Evolutionary conservation across 2,888 invertebrate genomes (phyloP).

Genomic region (Fabriciana adippe): DNA sequence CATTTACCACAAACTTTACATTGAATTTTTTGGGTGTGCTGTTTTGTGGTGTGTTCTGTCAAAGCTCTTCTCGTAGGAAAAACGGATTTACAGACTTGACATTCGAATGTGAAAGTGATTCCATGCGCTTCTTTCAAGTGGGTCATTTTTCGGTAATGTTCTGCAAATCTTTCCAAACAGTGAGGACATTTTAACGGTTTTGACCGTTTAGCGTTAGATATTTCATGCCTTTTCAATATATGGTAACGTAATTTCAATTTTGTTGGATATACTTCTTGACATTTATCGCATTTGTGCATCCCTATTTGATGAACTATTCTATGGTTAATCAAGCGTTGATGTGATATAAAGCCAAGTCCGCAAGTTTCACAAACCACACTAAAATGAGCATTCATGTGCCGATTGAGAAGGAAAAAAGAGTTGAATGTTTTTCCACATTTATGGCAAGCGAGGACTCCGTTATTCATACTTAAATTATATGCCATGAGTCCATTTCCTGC

Average conservation of each 20-base stretch:
- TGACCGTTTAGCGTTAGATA: slow-evolving; percentile 61
- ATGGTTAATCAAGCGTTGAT: slow-evolving; percentile 69
- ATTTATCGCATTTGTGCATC: slow-evolving; percentile 66
- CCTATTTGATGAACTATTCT: slow-evolving; percentile 71
- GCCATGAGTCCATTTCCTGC: slow-evolving; percentile 74
- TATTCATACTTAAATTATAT: slow-evolving; percentile 60
- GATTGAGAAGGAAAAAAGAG: slow-evolving; percentile 68
- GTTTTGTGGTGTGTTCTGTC: slow-evolving; percentile 71
- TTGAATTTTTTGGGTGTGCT: slow-evolving; percentile 69
- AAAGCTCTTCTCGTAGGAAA: slow-evolving; percentile 66
- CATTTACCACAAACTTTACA: slow-evolving; percentile 72
- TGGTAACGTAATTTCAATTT: slow-evolving; percentile 72
- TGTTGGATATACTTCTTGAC: slow-evolving; percentile 65
- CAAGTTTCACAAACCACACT: slow-evolving; percentile 75
- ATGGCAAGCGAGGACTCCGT: slow-evolving; percentile 65
- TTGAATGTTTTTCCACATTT: slow-evolving; percentile 70
- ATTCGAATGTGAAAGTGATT: slow-evolving; percentile 69
- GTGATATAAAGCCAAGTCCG: slow-evolving; percentile 73
- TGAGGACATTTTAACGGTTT: slow-evolving; percentile 74
- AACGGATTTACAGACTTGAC: slow-evolving; percentile 61
- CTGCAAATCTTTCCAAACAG: slow-evolving; percentile 71
- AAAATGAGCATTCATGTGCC: slow-evolving; percentile 75
- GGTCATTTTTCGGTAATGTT: slow-evolving; percentile 74
- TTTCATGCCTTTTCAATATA: slow-evolving; percentile 67
- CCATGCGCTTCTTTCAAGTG: slow-evolving; percentile 71